Base-by-base conservation (phyloP, 1,140 invertebrate genomes). In the Sitodiplosis mosellana region DNA sequence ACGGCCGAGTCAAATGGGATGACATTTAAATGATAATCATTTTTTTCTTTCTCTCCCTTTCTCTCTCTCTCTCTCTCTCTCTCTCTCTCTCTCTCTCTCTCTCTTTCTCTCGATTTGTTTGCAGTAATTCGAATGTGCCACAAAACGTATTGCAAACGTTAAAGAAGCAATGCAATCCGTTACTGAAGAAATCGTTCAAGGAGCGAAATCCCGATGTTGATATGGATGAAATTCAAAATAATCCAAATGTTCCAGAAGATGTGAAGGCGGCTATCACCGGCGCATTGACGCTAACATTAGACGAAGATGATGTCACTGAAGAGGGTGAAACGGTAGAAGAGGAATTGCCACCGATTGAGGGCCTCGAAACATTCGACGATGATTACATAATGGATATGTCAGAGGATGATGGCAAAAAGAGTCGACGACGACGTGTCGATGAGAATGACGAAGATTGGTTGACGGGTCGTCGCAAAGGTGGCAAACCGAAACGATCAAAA, bases 201-300 rank as follows among this genome's bases (percentile, higher is more conserved):
- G 62, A 64, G 42, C 61, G 62, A 12, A 64, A 64, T 60, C 62
- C 62, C 2, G 62, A 64, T 52, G 52, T 64, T 33, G 60, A 64
- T 42, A 55, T 64, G 53, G 57, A 64, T 51, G 61, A 61, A 51
- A 64, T 64, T 42, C 58, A 61, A 50, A 55, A 59, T 49, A 64
- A 64, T 59, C 62, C 62, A 6, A 60, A 61, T 53, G 58, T 64
- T 34, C 60, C 61, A n/a, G 58, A 64, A 33, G 62, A 64, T 36
- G 57, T 64, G 3, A 64, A 64, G 49, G 60, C 58, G 42, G 62
- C 61, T 49, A 49, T 64, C 0, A 61, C 62, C 42, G 61, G 59
- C 38, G 59, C 57, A 17, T 51, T 62, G n/a, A 60, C 58, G 3
- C 47, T 63, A 1, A 51, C 53, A 11, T 42, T 45, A n/a, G 53